Conservation (phyloP, 2,113 vertebrate species). For the Apus apus region DNA sequence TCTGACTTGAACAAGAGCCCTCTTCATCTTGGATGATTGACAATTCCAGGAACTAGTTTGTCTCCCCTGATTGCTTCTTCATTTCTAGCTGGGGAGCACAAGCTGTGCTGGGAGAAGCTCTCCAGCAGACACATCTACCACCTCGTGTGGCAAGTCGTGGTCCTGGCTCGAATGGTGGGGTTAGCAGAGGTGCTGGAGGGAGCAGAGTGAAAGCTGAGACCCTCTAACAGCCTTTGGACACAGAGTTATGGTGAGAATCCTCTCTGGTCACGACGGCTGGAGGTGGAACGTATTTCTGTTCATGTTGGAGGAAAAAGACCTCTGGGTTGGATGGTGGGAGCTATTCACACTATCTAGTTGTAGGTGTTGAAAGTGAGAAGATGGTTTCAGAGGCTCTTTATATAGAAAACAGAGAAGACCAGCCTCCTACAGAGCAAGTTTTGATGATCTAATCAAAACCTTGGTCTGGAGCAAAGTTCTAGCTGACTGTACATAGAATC, state of each 20-base stretch:
- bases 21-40: neutral
- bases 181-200: neutral
- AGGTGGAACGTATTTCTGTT: neutral
- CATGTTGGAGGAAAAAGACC: neutral
- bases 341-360: neutral
- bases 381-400: neutral
- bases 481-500: neutral
- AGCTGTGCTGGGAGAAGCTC: neutral
- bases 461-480: neutral
- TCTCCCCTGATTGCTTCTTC: accelerated
- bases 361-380: neutral
- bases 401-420: neutral
- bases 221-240: neutral
- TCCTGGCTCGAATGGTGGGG: accelerated
- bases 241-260: neutral
- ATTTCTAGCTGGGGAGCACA: neutral
- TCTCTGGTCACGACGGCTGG: neutral
- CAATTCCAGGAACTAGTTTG: neutral
- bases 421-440: neutral
- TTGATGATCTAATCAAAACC: neutral
- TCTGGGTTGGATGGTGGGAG: neutral
- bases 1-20: neutral
- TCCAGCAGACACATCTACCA: neutral
- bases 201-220: neutral
- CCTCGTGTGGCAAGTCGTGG: accelerated